Percentiles rank a stretch among this genome's conserved stretches.
These are phyloP conservation scores for Cyprinodon diabolis DNA, from an alignment of 2,797 vertebrate species.

Conservation along the genomic window DNA sequence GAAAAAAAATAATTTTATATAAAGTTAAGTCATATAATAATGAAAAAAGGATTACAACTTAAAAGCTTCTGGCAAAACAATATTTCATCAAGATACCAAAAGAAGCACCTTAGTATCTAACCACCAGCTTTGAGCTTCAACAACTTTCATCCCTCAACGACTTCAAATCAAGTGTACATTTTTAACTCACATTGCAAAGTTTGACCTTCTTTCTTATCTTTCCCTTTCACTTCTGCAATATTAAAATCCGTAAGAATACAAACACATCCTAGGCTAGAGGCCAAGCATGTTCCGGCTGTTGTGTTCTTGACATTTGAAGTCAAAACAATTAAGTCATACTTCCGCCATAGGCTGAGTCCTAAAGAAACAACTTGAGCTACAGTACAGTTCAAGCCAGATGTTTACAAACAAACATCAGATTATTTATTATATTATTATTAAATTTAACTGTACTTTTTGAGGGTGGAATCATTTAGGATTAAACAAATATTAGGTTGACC, in stretches of 20 bases:
- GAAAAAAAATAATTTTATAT: conserved; percentile 2
- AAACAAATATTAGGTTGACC: too few species aligned
- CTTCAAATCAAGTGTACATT: conserved; percentile 7
- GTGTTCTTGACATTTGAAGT: conserved; percentile 55
- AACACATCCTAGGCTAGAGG: conserved; percentile 45
- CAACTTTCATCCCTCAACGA: conserved; percentile 14
- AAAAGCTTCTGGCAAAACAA: neutral
- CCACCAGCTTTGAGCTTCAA: conserved; percentile 20
- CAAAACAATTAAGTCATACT: conserved; percentile 68
- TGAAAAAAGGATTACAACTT: neutral
- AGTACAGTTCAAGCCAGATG: neutral
- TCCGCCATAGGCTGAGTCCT: conserved; percentile 47
- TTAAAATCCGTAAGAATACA: conserved; percentile 34
- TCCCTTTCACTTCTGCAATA: conserved; percentile 2
- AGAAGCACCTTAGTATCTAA: neutral
- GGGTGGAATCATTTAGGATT: too few species aligned
- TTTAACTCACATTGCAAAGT: conserved; percentile 14
- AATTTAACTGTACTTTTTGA: neutral
- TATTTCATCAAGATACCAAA: neutral
- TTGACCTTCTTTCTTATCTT: neutral
- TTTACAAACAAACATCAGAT: neutral
- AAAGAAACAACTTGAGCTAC: conserved; percentile 21
- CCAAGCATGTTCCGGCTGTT: conserved; percentile 53
- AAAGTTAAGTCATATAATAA: neutral
- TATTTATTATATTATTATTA: neutral